Percentiles rank a stretch among this genome's conserved stretches.
These are phyloP conservation scores for Psococerastis gibbosa DNA, from an alignment of 2,888 invertebrate species.

Conservation along the genomic window DNA sequence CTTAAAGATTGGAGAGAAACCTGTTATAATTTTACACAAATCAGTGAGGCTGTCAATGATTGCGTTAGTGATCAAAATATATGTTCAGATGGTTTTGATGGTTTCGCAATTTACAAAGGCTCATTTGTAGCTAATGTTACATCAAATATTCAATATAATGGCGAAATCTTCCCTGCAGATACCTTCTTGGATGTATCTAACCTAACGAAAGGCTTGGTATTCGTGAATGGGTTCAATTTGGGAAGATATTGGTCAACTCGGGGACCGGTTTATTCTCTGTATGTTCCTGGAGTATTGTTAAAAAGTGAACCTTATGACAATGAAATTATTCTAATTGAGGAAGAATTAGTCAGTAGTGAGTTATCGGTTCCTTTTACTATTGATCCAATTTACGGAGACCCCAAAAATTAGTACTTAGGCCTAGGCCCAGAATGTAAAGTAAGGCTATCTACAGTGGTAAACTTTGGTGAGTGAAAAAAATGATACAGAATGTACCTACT, in stretches of 20 bases:
- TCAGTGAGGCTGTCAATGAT: slow-evolving; percentile 14
- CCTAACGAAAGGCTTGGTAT: slow-evolving; percentile 20
- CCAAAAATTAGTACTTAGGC: too few species aligned
- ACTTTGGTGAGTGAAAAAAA: too few species aligned
- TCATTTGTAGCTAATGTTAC: not conserved
- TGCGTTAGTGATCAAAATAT: not conserved
- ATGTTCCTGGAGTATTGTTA: slow-evolving; percentile 19
- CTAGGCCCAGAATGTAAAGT: too few species aligned
- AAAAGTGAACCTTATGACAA: slow-evolving; percentile 17
- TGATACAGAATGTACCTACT: too few species aligned
- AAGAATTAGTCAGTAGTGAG: not conserved
- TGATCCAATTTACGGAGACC: not conserved
- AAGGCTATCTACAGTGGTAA: too few species aligned
- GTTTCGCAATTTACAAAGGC: not conserved
- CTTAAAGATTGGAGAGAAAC: slow-evolving; percentile 45
- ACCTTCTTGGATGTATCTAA: slow-evolving; percentile 1
- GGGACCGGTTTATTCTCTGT: slow-evolving; percentile 21
- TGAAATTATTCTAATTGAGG: slow-evolving; percentile 18
- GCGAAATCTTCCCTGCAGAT: not conserved
- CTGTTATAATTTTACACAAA: slow-evolving; percentile 28
- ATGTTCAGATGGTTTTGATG: not conserved
- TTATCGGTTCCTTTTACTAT: not conserved
- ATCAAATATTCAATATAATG: not conserved
- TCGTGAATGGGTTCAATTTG: slow-evolving; percentile 20
- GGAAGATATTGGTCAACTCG: slow-evolving; percentile 20